A percentile compares a stretch with the other conserved stretches of the same genome.
phyloP scores from a whole-genome alignment of 2,113 vertebrate genomes.

The Castor canadensis region DNA sequence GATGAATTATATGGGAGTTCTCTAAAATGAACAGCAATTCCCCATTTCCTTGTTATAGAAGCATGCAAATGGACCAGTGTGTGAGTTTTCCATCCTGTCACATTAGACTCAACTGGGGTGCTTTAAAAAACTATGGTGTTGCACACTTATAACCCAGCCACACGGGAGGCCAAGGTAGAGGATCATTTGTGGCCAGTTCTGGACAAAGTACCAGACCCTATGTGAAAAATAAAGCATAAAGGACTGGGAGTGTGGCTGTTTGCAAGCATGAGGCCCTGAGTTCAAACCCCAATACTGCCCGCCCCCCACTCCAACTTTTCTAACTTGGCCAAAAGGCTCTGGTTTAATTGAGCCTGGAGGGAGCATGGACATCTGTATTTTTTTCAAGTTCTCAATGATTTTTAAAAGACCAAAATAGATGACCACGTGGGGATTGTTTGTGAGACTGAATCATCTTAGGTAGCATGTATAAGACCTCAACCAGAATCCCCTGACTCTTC shows the following conservation, averaged over 20 bases:
- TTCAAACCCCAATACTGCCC: too few species aligned
- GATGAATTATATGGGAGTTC: not conserved
- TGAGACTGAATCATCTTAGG: not conserved
- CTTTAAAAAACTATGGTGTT: not conserved
- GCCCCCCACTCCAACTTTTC: too few species aligned
- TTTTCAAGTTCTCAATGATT: not conserved
- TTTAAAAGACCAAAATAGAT: not conserved
- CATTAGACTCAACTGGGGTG: not conserved
- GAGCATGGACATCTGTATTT: not conserved
- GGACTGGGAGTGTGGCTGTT: too few species aligned
- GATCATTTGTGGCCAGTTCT: too few species aligned
- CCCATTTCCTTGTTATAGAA: not conserved
- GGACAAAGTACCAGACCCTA: too few species aligned
- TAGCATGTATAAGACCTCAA: not conserved
- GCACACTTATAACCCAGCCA: too few species aligned
- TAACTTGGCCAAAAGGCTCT: too few species aligned
- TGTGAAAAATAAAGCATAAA: too few species aligned
- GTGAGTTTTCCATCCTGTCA: not conserved
- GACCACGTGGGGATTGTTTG: not conserved
- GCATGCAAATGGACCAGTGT: not conserved
- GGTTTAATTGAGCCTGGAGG: not conserved
- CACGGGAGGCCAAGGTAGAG: too few species aligned
- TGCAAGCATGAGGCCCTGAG: too few species aligned
- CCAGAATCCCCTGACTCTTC: not conserved
- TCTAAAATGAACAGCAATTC: not conserved